Percentiles rank a stretch among this genome's conserved stretches.
Evolutionary conservation across 2,888 invertebrate genomes (phyloP).

Genomic region (Crioceris asparagi): DNA sequence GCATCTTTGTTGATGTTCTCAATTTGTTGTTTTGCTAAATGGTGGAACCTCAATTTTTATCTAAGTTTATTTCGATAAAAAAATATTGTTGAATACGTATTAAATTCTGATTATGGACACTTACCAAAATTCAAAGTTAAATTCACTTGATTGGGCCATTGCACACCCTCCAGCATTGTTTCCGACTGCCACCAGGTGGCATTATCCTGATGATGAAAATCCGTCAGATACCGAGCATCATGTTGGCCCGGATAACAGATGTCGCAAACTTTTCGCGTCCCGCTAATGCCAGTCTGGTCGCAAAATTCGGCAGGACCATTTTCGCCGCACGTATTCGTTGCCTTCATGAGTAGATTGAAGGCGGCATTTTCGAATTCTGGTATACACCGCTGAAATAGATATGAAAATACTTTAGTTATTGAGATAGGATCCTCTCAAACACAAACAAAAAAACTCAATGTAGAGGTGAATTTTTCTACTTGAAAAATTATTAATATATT

Average conservation of each 20-base stretch:
- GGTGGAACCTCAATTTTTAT: no score
- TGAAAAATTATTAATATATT: no score
- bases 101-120: no score
- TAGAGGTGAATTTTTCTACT: no score
- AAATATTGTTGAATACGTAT: no score
- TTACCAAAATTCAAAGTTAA: conserved; percentile 39
- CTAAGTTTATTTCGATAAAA: no score
- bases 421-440: no score
- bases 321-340: conserved; percentile 93
- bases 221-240: conserved; percentile 71
- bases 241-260: conserved; percentile 62
- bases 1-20: no score
- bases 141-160: conserved; percentile 86
- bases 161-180: conserved; percentile 90
- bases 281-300: conserved; percentile 72
- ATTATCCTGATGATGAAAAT: conserved; percentile 80
- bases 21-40: no score
- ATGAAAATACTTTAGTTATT: no score
- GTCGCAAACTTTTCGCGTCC: conserved; percentile 63
- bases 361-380: conserved; percentile 97
- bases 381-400: conserved; percentile 68
- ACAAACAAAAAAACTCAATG: no score
- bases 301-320: conserved; percentile 72
- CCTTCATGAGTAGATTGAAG: conserved; percentile 76
- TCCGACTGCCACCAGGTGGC: conserved; percentile 98